Base-by-base conservation (phyloP, 2,797 vertebrate species). In the Sciaenops ocellatus region DNA sequence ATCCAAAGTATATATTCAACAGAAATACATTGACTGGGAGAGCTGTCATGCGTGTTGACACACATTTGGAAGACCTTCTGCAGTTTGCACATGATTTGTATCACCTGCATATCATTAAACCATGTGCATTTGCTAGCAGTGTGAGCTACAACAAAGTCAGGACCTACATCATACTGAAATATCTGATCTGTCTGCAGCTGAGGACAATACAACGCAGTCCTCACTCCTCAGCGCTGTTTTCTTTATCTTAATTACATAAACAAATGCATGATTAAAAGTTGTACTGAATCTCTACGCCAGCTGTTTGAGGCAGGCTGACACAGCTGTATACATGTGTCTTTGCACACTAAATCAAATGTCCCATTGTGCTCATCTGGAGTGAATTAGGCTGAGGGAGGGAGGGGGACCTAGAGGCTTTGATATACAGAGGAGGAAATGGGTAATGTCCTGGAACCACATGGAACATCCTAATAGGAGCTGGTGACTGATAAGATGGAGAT, bases 321-420 rank as follows among this genome's bases (percentile, higher is more conserved):
- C 93, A 93, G 94, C 93, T 94, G 93, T 93, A 92, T 93, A 93
- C 93, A 93, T 92, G 93, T 94, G 90, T 95, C 91, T 95, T 85
- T 86, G 91, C 83, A 84, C 89, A 92, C 93, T 92, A 93, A 94
- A 94, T 94, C 93, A 95, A 94, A 95, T 87, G 92, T 94, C 93
- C 93, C 92, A 91, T 94, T 94, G 93, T 94, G 93, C 89, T 94
- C 93, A 94, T 95, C 93, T 95, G 94, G 93, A 93, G 77, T 86
- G 89, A 93, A 94, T 95, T 95, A 94, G 89, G 73, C 66, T 55
- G 63, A 57, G 56, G 76, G 84, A 84, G 79, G 90, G 86, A 78
- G 69, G 85, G 87, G 87, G 76, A 76, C 57, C 69, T 85, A 4
- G 38, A 86, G 75, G 83, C 93, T 94, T 93, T 94, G 92, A 94